These are phyloP conservation scores for Pelvicachromis taeniatus DNA, from an alignment of 2,113 vertebrate species.

Conservation along the genomic window DNA sequence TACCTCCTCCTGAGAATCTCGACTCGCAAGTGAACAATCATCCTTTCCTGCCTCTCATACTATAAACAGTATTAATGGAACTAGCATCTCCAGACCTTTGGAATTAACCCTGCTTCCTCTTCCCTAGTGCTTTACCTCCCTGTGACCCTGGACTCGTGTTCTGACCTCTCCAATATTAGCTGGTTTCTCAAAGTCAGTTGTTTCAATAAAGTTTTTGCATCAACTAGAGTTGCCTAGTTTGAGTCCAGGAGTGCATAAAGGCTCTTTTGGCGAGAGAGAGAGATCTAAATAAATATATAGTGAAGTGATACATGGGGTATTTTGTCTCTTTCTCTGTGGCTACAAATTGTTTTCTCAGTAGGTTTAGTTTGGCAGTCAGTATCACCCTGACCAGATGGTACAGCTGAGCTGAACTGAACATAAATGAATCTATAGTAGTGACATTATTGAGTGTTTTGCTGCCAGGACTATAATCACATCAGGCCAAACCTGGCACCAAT, in stretches of 20 bases:
- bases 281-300: neutral
- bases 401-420: neutral
- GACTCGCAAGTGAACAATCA: neutral
- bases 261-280: neutral
- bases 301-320: neutral
- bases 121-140: neutral
- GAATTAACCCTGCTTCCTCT: neutral
- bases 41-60: neutral
- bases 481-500: neutral
- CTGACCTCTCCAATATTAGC: neutral
- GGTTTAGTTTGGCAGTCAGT: neutral
- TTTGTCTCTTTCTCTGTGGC: neutral
- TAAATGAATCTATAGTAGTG: neutral
- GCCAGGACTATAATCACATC: neutral
- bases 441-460: neutral
- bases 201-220: neutral
- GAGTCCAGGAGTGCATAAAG: neutral
- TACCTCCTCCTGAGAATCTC: neutral
- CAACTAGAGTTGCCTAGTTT: neutral
- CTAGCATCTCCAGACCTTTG: neutral
- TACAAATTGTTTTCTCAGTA: neutral
- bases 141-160: neutral
- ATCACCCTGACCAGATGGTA: slow-evolving; percentile 4
- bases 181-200: neutral
- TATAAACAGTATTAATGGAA: neutral